These are phyloP conservation scores for Girardia tigrina DNA, from an alignment of 2,888 invertebrate genomes.

Conservation along the genomic window DNA sequence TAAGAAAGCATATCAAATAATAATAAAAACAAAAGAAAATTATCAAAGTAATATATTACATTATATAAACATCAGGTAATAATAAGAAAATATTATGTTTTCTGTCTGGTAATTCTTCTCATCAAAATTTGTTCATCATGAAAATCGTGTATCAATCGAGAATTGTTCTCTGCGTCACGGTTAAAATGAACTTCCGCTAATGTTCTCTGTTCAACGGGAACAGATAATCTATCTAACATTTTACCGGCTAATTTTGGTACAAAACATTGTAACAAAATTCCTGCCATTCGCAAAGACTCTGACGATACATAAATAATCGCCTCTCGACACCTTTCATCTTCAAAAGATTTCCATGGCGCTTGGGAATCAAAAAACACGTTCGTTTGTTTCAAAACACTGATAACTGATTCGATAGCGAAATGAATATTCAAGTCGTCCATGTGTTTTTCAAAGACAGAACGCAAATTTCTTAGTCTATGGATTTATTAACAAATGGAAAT, in stretches of 20 bases:
- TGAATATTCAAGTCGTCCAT: not conserved
- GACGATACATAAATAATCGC: not conserved
- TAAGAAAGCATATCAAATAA: too few relatives aligned
- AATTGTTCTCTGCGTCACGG: not conserved
- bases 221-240: not conserved
- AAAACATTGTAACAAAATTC: not conserved
- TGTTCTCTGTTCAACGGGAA: not conserved
- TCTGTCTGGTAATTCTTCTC: too few relatives aligned
- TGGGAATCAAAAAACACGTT: conserved; percentile 7
- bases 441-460: not conserved
- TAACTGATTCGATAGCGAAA: not conserved
- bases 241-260: not conserved
- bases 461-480: not conserved
- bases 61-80: too few relatives aligned
- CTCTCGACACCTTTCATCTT: not conserved
- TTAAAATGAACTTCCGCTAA: conserved; percentile 11
- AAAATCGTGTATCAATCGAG: too few relatives aligned
- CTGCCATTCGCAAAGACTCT: conserved; percentile 1
- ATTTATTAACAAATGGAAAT: too few relatives aligned
- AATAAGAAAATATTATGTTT: too few relatives aligned
- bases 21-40: too few relatives aligned
- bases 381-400: conserved; percentile 15
- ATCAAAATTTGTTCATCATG: too few relatives aligned
- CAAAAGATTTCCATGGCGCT: not conserved
- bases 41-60: too few relatives aligned